Evolutionary conservation across 2,113 vertebrate species (phyloP), one percentile per base, ranked within the genome.

Genomic region (Lophochroa leadbeateri): DNA sequence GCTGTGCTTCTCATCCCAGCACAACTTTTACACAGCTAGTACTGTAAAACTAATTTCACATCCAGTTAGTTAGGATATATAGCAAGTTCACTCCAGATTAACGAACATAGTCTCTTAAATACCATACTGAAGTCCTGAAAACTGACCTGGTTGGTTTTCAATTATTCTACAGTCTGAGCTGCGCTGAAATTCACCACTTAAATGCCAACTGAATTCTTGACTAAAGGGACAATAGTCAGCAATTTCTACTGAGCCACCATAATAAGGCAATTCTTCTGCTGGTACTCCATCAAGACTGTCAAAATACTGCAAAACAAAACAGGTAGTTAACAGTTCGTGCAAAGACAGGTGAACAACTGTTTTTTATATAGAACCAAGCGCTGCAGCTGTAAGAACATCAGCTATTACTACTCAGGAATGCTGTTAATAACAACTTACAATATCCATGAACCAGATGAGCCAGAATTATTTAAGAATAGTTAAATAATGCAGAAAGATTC

Each of bases 181-280:
- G 67, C 99, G 99, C 61, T 99, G 99, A 96, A 99, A 99, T 92
- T 99, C 99, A 70, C 99, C 99, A 44, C 99, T 99, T 68, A 99
- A 96, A 94, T 99, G 99, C 99, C 99, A 99, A 75, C 99, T 99
- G 97, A 99, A 99, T 96, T 99, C 99, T 97, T 99, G 99, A 93
- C 98, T 99, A 94, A 99, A 99, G 27, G 99, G 99, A 96, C 99
- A 99, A 86, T 98, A 99, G 96, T 99, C 99, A 13, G 99, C 99
- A 50, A 99, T 99, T 98, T 99, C 99, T 96, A 99, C 99, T 1
- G 99, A 99, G 3, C 99, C 99, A 7, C 99, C 99, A n/a, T 99
- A 99, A 39, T 98, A 98, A 50, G 99, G 81, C 88, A 99, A 91
- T 75, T 99, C 98, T 68, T 98, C 98, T 41, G 96, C 58, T 44